These are phyloP conservation scores for Octopus sinensis DNA, from an alignment of 1,140 invertebrate species.

Conservation along the genomic window DNA sequence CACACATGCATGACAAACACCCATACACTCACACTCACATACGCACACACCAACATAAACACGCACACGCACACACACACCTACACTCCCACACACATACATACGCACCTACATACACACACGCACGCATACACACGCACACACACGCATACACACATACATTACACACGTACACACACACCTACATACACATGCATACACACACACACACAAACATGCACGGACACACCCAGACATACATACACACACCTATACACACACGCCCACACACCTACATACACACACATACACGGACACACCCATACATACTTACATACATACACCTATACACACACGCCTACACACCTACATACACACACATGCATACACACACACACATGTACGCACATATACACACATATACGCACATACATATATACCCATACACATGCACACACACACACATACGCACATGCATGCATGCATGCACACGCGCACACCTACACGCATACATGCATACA, in stretches of 20 bases:
- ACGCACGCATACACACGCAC: too few relatives aligned
- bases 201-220: too few relatives aligned
- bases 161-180: too few relatives aligned
- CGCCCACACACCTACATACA: background rate
- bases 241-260: conserved; percentile 2
- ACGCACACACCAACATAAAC: too few relatives aligned
- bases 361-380: background rate
- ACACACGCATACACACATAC: too few relatives aligned
- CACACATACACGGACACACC: conserved; percentile 11
- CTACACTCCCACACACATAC: too few relatives aligned
- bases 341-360: background rate
- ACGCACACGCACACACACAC: too few relatives aligned
- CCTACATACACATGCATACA: too few relatives aligned
- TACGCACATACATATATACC: background rate
- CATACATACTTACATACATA: background rate
- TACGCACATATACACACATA: background rate
- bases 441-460: background rate
- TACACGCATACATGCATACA: background rate
- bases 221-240: background rate
- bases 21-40: too few relatives aligned
- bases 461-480: too few relatives aligned
- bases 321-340: background rate
- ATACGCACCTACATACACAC: too few relatives aligned
- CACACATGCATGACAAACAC: too few relatives aligned
- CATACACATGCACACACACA: background rate